phyloP scores from a whole-genome alignment of 1,140 invertebrate genomes.

The Heliothis virescens region DNA sequence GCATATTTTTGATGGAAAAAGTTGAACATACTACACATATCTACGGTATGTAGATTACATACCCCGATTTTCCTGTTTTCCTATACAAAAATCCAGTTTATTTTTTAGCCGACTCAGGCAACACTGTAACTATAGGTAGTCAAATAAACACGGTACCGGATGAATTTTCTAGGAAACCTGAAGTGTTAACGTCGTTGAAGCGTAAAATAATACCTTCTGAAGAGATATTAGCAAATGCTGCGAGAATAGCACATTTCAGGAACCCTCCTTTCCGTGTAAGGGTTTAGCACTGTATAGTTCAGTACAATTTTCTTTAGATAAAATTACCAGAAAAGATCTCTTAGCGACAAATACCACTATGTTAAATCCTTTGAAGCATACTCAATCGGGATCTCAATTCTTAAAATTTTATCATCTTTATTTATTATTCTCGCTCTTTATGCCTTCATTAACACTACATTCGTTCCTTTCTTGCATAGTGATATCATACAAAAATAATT shows the following conservation, averaged over 20 bases:
- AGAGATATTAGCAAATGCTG: background rate
- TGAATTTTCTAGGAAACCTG: background rate
- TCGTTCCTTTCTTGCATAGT: no score
- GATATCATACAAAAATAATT: no score
- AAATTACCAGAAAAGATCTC: background rate
- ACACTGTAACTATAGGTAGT: background rate
- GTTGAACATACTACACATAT: background rate
- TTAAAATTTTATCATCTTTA: no score
- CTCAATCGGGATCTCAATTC: no score
- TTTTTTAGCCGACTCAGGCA: background rate
- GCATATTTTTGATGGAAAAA: conserved; percentile 12
- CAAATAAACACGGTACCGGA: conserved; percentile 31
- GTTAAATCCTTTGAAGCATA: no score
- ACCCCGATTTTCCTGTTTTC: background rate
- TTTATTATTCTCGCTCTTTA: no score
- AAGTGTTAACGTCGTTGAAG: conserved; percentile 23
- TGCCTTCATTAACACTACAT: no score
- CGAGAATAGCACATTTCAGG: background rate
- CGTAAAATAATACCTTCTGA: conserved; percentile 32
- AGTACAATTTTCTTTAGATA: no score
- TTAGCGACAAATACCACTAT: no score
- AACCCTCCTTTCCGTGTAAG: background rate
- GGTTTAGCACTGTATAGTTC: no score
- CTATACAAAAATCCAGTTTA: background rate
- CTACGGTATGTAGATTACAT: background rate